These are phyloP conservation scores for Drosophila tristis DNA, from an alignment of 1,140 invertebrate genomes.

Conservation along the genomic window DNA sequence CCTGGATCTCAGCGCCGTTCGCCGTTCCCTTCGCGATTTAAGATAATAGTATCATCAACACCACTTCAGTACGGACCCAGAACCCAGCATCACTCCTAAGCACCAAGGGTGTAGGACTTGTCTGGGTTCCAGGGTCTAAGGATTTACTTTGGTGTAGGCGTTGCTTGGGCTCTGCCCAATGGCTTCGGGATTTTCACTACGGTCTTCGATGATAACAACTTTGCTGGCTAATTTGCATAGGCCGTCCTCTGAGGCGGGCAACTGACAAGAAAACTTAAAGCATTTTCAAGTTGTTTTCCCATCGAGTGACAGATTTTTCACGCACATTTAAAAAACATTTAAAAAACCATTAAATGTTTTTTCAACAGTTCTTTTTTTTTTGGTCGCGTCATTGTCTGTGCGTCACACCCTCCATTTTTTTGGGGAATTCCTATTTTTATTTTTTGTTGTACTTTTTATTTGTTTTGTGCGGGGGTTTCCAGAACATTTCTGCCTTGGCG, in stretches of 20 bases:
- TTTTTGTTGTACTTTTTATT: conserved; percentile 47
- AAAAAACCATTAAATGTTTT: conserved; percentile 83
- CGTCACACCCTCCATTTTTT: conserved; percentile 59
- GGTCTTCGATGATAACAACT: conserved; percentile 69
- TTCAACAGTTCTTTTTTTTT: conserved; percentile 37
- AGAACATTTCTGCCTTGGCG: conserved; percentile 45
- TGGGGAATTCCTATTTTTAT: conserved; percentile 28
- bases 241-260: conserved; percentile 7
- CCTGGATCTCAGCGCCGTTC: conserved; percentile 35
- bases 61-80: conserved; percentile 40
- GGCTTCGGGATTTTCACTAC: conserved; percentile 48
- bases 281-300: conserved; percentile 41
- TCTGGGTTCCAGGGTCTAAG: conserved; percentile 54
- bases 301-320: conserved; percentile 69
- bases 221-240: conserved; percentile 73
- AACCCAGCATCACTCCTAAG: not conserved
- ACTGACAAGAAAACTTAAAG: conserved; percentile 62
- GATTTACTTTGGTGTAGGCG: conserved; percentile 58
- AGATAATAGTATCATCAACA: conserved; percentile 84
- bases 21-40: conserved; percentile 66
- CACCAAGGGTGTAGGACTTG: conserved; percentile 34
- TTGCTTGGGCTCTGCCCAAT: conserved; percentile 51
- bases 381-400: conserved; percentile 10
- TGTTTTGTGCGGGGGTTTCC: conserved; percentile 44
- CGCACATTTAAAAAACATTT: conserved; percentile 84